Evolutionary conservation across 2,113 vertebrate genomes (phyloP), one percentile per base, ranked within the genome.

Genomic region (Labeo catla): DNA sequence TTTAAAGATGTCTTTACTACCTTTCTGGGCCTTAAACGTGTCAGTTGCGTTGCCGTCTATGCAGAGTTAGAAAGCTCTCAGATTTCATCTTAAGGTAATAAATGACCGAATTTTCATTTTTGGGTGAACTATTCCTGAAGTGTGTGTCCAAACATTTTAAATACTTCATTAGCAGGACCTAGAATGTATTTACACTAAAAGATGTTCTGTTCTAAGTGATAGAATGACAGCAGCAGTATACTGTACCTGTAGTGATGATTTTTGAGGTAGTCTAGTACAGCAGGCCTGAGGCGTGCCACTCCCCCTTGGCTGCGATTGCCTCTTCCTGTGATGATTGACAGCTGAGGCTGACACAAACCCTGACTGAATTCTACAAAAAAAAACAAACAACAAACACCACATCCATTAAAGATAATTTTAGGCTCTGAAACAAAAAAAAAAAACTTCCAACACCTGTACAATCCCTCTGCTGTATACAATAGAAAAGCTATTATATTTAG

Each of bases 291-390:
- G 87, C 98, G 97, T 91, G 98, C 97, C 89, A 99, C 95, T 80
- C 98, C 97, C 93, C 98, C 98, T 90, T 97, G 97, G 92, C 98
- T 99, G 94, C 96, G 98, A 95, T 96, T 99, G 93, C 98, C 98
- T 95, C 96, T 97, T 93, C 98, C 98, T 83, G 98, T 99, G 94
- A 99, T 99, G 91, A 99, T 96, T 87, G 91, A 97, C 66, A 99
- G 96, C 91, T 97, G 96, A 1, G 97, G 94, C 90, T 95, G 96
- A 83, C 97, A 97, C 12, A 96, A 94, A 85, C 91, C 91, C 93
- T 95, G 96, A 90, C 95, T 95, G 91, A 92, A 96, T 34, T 97
- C 98, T 99, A 92, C 91, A 90, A 90, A 74, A 82, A 59, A n/a
- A 47, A 57, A 39, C 39, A 39, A 6, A 52, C n/a, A 28, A 28